These are phyloP conservation scores for Alcedo atthis DNA, from an alignment of 2,797 vertebrate species.

Conservation along the genomic window DNA sequence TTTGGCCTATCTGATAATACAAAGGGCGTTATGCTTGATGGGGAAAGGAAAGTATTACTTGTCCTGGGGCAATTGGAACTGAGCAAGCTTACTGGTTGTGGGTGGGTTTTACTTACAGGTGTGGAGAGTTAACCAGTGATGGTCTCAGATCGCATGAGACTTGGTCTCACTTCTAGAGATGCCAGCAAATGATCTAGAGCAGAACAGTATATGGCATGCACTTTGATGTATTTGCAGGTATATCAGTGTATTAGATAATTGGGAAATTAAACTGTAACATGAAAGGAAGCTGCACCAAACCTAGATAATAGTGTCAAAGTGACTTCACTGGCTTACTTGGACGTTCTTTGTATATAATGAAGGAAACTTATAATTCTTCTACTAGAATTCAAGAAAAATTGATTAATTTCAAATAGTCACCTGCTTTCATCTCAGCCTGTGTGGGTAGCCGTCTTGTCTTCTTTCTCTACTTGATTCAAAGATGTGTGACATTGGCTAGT, in stretches of 20 bases:
- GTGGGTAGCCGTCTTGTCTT: not conserved
- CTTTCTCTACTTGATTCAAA: not conserved
- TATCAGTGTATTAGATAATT: not conserved
- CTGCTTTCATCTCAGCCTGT: not conserved
- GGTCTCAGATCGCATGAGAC: not conserved
- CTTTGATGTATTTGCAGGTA: fast-evolving
- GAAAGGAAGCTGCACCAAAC: not conserved
- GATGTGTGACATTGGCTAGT: not conserved
- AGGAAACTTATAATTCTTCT: not conserved
- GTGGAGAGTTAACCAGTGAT: not conserved
- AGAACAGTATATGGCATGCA: fast-evolving
- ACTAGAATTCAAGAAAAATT: not conserved
- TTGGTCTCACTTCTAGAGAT: not conserved
- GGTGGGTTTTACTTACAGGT: not conserved
- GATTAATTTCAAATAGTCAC: not conserved
- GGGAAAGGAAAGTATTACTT: not conserved
- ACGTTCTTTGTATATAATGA: not conserved
- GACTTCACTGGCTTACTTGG: not conserved
- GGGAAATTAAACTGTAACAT: not conserved
- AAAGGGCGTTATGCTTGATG: not conserved
- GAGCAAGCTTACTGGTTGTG: not conserved
- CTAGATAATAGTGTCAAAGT: not conserved
- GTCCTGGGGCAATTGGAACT: not conserved
- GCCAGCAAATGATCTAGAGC: not conserved
- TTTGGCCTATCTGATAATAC: not conserved